Evolutionary conservation across 2,113 vertebrate species (phyloP), one percentile per base, ranked within the genome.

Genomic region (Chamaea fasciata): DNA sequence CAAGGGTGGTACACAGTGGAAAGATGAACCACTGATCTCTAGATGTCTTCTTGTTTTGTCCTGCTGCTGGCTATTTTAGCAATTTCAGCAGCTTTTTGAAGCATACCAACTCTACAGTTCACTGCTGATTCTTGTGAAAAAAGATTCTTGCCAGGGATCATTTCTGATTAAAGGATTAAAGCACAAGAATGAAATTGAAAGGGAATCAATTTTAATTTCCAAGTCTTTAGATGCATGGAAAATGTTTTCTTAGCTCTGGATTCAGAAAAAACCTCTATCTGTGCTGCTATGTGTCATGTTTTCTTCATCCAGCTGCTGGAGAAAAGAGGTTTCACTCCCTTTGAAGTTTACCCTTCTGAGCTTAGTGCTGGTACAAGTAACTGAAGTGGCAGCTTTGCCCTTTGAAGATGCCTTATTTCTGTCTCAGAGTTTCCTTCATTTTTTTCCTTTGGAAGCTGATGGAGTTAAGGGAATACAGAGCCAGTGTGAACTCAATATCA

Each of bases 351-450:
- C 31, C 37, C 47, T 80, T 93, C 42, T 70, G 68, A 88, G 79
- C 14, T 76, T 67, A 94, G 68, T 37, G 46, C 71, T 92, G 87
- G 37, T 49, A 85, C 42, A 80, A 90, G 78, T 44, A 86, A 47
- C 50, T 15, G 55, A 91, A 92, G 71, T 63, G 68, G 52, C 79
- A 95, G 83, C 63, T 88, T 70, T 53, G 18, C 23, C 46, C 26
- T 92, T 91, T 93, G 82, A 96, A 95, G 64, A 68, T 39, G 33
- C 16, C 52, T 93, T 16, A 78, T 92, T 96, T 94, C 79, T 89
- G 35, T 35, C 76, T 92, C 41, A 64, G 52, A 78, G 35, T 67
- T 95, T 80, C 39, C 83, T 83, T 75, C 24, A 17, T 47, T 80
- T 94, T 84, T 84, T 94, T 55, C 37, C 14, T 64, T 90, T 87